Conservation (phyloP, 2,113 vertebrate genomes). For the Myiopsitta monachus region DNA sequence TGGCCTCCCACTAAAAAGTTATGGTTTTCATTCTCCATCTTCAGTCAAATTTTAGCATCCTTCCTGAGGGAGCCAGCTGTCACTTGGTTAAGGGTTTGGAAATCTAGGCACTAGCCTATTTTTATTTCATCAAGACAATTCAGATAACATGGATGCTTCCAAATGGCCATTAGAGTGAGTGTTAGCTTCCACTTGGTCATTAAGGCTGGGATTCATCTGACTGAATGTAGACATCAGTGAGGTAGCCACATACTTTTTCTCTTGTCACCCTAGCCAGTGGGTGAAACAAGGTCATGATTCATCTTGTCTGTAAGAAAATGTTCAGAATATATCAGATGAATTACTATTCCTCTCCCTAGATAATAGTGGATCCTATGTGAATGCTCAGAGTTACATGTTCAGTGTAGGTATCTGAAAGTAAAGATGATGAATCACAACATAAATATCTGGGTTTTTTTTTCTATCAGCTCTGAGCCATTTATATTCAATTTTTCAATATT, state of each 20-base stretch:
- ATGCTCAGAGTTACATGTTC: background rate
- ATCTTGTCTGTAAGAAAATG: background rate
- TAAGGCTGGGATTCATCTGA: background rate
- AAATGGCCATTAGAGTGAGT: background rate
- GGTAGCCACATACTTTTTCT: background rate
- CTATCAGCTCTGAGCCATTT: background rate
- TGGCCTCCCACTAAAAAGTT: slow-evolving; percentile 31
- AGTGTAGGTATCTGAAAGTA: background rate
- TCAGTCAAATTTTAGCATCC: slow-evolving; percentile 40
- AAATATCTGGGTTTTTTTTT: background rate
- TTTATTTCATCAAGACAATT: slow-evolving; percentile 22
- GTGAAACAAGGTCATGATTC: background rate
- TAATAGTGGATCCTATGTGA: background rate
- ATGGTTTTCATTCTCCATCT: slow-evolving; percentile 42
- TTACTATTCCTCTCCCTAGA: background rate
- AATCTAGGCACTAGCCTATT: background rate
- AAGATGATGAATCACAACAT: background rate
- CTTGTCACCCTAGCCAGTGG: background rate
- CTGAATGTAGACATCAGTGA: background rate
- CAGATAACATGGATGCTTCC: background rate
- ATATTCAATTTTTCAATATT: background rate
- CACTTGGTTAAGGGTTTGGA: slow-evolving; percentile 31
- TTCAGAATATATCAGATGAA: background rate
- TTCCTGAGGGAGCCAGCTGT: slow-evolving; percentile 53
- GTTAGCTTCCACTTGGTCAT: background rate